These are phyloP conservation scores for Glaucopsyche alexis DNA, from an alignment of 2,888 invertebrate genomes.

Conservation along the genomic window DNA sequence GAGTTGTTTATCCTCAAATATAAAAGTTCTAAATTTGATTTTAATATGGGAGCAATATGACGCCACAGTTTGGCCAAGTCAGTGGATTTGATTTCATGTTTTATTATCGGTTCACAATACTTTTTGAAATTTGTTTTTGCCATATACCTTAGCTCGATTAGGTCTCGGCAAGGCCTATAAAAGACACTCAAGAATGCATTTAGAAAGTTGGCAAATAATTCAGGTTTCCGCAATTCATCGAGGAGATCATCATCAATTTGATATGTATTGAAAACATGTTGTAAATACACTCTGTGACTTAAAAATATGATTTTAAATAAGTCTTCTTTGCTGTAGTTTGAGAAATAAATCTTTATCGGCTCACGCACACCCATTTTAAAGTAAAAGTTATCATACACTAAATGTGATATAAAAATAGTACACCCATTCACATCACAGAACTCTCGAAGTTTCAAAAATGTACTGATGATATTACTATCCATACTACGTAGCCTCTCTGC, in stretches of 20 bases:
- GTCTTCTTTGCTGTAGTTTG: slow-evolving; percentile 90
- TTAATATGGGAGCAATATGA: slow-evolving; percentile 87
- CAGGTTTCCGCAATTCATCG: slow-evolving; percentile 62
- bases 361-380: slow-evolving; percentile 84
- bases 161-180: slow-evolving; percentile 90
- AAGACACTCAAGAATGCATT: slow-evolving; percentile 92
- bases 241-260: slow-evolving; percentile 51
- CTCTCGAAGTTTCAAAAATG: slow-evolving; percentile 87
- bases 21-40: slow-evolving; percentile 86
- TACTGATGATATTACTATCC: slow-evolving; percentile 86
- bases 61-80: slow-evolving; percentile 89
- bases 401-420: slow-evolving; percentile 87
- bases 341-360: slow-evolving; percentile 86
- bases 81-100: slow-evolving; percentile 79
- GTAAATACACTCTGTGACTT: slow-evolving; percentile 58
- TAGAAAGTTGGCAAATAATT: slow-evolving; percentile 88
- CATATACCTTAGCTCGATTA: slow-evolving; percentile 90
- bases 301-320: slow-evolving; percentile 70
- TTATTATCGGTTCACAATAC: slow-evolving; percentile 89
- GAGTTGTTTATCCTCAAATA: slow-evolving; percentile 83
- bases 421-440: slow-evolving; percentile 85
- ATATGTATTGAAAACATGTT: slow-evolving; percentile 53
- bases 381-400: slow-evolving; percentile 90
- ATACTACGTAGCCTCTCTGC: slow-evolving; percentile 88
- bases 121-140: slow-evolving; percentile 87